Conservation (phyloP, 2,888 invertebrate species). For the Parnassius mnemosyne region DNA sequence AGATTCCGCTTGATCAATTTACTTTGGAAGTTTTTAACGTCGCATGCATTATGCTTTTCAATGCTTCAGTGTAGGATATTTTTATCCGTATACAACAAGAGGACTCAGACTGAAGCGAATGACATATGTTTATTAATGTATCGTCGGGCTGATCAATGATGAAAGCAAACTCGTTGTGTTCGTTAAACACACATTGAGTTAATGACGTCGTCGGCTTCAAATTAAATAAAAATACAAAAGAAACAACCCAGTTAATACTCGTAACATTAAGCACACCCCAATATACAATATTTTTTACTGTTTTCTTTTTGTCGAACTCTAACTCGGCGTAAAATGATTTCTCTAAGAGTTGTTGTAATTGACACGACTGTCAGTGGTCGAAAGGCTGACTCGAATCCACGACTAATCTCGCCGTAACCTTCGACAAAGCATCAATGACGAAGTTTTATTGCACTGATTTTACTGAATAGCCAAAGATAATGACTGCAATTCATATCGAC, state of each 20-base stretch:
- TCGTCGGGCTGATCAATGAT: slow-evolving; percentile 19
- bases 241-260: no score
- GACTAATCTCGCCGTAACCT: no score
- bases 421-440: not conserved
- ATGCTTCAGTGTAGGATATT: slow-evolving; percentile 22
- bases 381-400: no score
- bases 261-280: no score
- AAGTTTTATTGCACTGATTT: slow-evolving; percentile 41
- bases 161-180: slow-evolving; percentile 22
- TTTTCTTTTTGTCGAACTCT: no score
- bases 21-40: slow-evolving; percentile 29
- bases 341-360: no score
- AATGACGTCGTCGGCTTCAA: slow-evolving; percentile 8
- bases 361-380: no score
- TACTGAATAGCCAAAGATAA: slow-evolving; percentile 45
- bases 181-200: slow-evolving; percentile 17
- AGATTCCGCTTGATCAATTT: slow-evolving; percentile 29
- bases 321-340: no score
- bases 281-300: no score
- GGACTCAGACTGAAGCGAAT: slow-evolving; percentile 18
- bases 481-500: slow-evolving; percentile 52
- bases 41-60: slow-evolving; percentile 20
- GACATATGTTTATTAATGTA: slow-evolving; percentile 25
- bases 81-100: slow-evolving; percentile 23
- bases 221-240: not conserved